These are phyloP conservation scores for Mystacornis crossleyi DNA, from an alignment of 2,113 vertebrate species.

Conservation along the genomic window DNA sequence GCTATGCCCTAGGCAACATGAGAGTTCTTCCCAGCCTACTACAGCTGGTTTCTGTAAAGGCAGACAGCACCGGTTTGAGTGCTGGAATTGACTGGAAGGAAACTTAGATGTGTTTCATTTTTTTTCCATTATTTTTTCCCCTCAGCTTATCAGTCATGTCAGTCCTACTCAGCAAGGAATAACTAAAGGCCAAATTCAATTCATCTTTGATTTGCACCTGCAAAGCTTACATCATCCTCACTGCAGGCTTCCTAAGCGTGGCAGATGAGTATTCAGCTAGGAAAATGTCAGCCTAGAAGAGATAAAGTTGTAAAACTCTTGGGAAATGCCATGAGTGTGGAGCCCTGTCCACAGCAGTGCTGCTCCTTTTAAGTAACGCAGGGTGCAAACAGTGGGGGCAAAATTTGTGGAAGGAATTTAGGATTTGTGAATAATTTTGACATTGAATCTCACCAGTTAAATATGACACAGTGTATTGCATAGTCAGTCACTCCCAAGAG, in stretches of 20 bases:
- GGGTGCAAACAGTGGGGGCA: not conserved
- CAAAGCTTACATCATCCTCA: not conserved
- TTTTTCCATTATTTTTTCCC: not conserved
- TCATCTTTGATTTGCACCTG: conserved; percentile 35
- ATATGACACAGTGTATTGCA: not conserved
- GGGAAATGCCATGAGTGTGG: not conserved
- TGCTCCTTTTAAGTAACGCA: not conserved
- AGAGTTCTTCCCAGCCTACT: conserved; percentile 12
- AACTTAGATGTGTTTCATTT: not conserved
- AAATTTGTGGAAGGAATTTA: not conserved
- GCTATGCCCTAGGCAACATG: conserved; percentile 27
- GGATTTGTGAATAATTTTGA: not conserved
- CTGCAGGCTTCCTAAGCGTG: not conserved
- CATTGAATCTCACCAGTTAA: not conserved
- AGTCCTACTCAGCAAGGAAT: not conserved
- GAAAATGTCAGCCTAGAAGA: not conserved
- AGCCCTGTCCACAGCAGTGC: not conserved
- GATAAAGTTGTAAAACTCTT: not conserved
- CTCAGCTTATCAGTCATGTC: not conserved
- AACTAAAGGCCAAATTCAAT: not conserved
- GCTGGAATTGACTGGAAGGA: not conserved
- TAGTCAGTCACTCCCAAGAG: not conserved
- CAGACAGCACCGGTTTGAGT: not conserved
- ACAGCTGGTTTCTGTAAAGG: conserved; percentile 30
- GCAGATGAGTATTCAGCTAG: not conserved